Evolutionary conservation across 64 coral and sea anemone genomes (phyloP), one percentile per base, ranked within the genome.

Genomic region (Montipora efflorescens): DNA sequence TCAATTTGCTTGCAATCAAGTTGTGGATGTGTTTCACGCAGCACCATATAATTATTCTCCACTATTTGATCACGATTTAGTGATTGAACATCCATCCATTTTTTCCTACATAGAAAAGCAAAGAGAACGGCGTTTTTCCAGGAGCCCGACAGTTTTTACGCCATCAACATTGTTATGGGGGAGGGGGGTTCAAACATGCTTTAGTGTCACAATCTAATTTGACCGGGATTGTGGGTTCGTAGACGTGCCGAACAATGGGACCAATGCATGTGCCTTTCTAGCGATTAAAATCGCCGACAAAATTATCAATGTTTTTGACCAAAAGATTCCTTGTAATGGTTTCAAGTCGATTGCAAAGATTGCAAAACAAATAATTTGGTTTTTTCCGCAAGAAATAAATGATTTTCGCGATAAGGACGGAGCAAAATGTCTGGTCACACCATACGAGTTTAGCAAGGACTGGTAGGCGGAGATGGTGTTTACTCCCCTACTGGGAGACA

Each of bases 221-320:
- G 28, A 28, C 28, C 28, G 28, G 28, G 28, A 28, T 28, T 28
- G 28, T 43, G 81, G 81, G 81, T 84, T 61, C 52, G 81, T 84
- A 59, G 81, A 59, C 62, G 53, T 84, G 62, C 52, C 81, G n/a
- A 84, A 53, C 48, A 53, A 84, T 61, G 81, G 58, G 81, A 84
- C 81, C 53, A 84, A 84, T 61, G 81, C 81, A 1, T 84, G 81
- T 61, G 81, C 81, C 55, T 84, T 84, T 62, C 62, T 84, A 66
- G 53, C 81, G 70, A 74, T 84, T 84, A 84, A 84, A 84, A 84
- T 84, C 62, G 81, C 81, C 55, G 81, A 84, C 53, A 84, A 57
- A 84, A 84, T 84, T 84, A 84, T 84, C 53, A 84, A 84, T 84
- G 81, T 59, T 61, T 84, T 84, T 66, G 81, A 84, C 62, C 23